Conservation (phyloP, 2,113 vertebrate genomes). For the Kryptolebias marmoratus region DNA sequence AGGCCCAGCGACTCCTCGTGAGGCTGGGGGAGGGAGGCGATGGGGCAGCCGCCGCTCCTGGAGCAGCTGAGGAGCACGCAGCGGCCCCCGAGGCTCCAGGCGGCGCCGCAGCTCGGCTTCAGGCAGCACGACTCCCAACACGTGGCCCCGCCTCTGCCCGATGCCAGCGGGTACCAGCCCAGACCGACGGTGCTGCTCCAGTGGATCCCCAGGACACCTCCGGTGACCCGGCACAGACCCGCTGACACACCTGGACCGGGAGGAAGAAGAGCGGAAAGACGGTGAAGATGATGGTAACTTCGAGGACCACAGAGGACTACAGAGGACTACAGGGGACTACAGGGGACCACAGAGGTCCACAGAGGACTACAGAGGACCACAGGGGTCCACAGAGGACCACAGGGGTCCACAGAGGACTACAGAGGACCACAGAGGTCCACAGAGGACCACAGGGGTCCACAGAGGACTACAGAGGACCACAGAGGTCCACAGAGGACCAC, state of each 20-base stretch:
- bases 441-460: no score
- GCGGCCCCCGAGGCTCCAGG: slow-evolving; percentile 79
- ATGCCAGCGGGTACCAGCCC: slow-evolving; percentile 78
- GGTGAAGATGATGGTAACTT: neutral
- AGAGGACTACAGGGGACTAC: no score
- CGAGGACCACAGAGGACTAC: no score
- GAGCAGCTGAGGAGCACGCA: slow-evolving; percentile 79
- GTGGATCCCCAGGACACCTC: slow-evolving; percentile 79
- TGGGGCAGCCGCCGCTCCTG: slow-evolving; percentile 54
- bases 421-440: no score
- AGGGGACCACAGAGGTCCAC: no score
- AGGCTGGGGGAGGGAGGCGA: slow-evolving; percentile 69
- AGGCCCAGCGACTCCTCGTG: slow-evolving; percentile 76
- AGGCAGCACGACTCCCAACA: slow-evolving; percentile 83
- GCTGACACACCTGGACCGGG: slow-evolving; percentile 59
- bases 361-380: no score
- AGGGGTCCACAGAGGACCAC: no score
- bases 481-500: no score
- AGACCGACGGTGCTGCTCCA: slow-evolving; percentile 74
- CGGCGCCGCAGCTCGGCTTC: slow-evolving; percentile 73
- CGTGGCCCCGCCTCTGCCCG: slow-evolving; percentile 60
- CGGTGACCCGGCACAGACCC: slow-evolving; percentile 75
- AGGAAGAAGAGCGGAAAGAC: neutral
- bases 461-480: no score
- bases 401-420: no score